Evolutionary conservation across 2,113 vertebrate genomes (phyloP).

Genomic region (Ornithorhynchus anatinus): DNA sequence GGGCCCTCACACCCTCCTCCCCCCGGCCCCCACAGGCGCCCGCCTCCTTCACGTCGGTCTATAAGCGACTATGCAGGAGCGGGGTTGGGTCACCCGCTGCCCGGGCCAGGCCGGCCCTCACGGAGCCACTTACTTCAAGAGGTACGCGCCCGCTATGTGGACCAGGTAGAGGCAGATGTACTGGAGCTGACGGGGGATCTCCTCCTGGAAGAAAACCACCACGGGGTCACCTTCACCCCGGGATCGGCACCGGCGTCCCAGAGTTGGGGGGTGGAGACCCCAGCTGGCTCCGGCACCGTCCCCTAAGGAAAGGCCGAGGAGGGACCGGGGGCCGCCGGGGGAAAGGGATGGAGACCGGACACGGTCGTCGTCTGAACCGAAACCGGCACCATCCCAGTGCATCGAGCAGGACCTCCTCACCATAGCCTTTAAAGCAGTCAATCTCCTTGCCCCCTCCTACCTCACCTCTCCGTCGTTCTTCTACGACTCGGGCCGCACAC

Average conservation of each 20-base stretch:
- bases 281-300: not conserved
- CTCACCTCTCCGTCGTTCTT: too few relatives aligned
- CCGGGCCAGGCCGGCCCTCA: rapidly evolving
- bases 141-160: slow-evolving; percentile 90
- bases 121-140: slow-evolving; percentile 87
- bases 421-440: too few relatives aligned
- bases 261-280: not conserved
- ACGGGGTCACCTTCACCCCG: rapidly evolving
- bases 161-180: slow-evolving; percentile 90
- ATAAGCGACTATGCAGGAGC: not conserved
- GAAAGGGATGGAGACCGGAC: rapidly evolving
- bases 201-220: slow-evolving; percentile 79
- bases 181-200: slow-evolving; percentile 90
- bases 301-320: not conserved
- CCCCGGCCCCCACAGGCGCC: rapidly evolving
- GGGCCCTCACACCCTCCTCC: rapidly evolving
- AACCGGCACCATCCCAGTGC: too few relatives aligned
- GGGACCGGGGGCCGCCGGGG: not conserved
- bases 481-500: too few relatives aligned
- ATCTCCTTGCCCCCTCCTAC: too few relatives aligned
- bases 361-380: too few relatives aligned
- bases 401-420: too few relatives aligned
- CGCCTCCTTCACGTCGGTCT: not conserved
- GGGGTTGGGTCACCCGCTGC: rapidly evolving
- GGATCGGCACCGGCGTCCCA: rapidly evolving